Conservation (phyloP, 2,113 vertebrate species). For the Pelodiscus sinensis region DNA sequence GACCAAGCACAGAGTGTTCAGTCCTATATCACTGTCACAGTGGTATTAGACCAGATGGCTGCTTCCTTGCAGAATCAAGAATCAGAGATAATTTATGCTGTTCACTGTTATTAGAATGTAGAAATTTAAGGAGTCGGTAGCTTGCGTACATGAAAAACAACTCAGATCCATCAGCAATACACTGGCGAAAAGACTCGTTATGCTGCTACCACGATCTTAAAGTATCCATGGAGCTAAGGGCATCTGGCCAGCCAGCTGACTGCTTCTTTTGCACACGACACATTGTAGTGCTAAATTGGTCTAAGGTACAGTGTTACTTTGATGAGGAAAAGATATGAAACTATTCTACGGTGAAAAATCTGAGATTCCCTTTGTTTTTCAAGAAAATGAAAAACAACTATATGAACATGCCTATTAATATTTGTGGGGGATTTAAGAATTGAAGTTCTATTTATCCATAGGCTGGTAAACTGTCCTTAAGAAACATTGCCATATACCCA, state of each 20-base stretch:
- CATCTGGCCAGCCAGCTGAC: conserved; percentile 1
- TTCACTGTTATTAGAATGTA: conserved; percentile 86
- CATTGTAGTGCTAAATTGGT: not conserved
- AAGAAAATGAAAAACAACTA: conserved; percentile 3
- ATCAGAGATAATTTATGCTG: conserved; percentile 87
- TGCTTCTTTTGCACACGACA: not conserved
- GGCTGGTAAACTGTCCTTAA: conserved; percentile 64
- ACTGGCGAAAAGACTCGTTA: conserved; percentile 42
- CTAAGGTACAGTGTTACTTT: conserved; percentile 1
- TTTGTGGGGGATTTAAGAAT: conserved; percentile 58
- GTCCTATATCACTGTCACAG: conserved; percentile 83
- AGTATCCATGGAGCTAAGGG: conserved; percentile 2
- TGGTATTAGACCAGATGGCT: conserved; percentile 89
- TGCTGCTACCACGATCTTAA: not conserved
- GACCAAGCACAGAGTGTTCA: conserved; percentile 84
- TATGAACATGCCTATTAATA: conserved; percentile 43
- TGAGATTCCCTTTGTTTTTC: conserved; percentile 52
- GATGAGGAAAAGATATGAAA: conserved; percentile 1
- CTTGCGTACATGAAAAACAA: conserved; percentile 77
- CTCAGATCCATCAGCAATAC: conserved; percentile 59
- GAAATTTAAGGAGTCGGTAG: conserved; percentile 83
- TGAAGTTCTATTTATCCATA: conserved; percentile 63
- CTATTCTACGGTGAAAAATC: conserved; percentile 37
- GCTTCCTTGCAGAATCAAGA: conserved; percentile 84
- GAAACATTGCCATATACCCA: conserved; percentile 57